Base-by-base conservation (phyloP, 2,888 invertebrate species). In the Zele albiditarsus region DNA sequence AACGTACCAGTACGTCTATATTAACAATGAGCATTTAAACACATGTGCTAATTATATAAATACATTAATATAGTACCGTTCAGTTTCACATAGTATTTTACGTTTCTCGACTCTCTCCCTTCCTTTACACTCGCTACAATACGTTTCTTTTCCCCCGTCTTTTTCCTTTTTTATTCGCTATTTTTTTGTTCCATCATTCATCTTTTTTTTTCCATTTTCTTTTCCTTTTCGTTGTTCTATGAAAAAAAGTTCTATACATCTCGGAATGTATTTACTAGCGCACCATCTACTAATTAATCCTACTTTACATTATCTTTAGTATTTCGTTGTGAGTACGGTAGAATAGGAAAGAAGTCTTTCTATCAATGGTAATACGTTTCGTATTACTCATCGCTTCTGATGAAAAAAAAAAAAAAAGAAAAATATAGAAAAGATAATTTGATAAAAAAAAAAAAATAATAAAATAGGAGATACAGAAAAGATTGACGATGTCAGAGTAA, bases 1-100 rank as follows among this genome's bases (percentile, higher is more conserved):
- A 86, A 88, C 87, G 86, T 87, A 87, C 86, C 87, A 86, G 87
- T 86, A 88, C 86, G 86, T 87, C 83, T 83, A 14, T 58, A n/a
- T 79, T 80, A 84, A 84, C 82, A 83, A 82, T 82, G 85, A 86
- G 84, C 85, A 84, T 83, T 84, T 78, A 83, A 82, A 79, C 81
- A 53, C 53, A 81, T 82, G 76, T 82, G 76, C 73, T 73, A 70
- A 73, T 69, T 60, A 73, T 78, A 71, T 58, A 74, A 71, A 71
- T 74, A 58, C 58, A 74, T 28, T 66, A 53, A 65, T 71, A 71
- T 68, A 71, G 20, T 67, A 75, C 69, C 38, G 67, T 60, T 71
- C 8, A 60, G 31, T 62, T 71, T 71, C 42, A 63, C 58, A 31
- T 57, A 25, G 6, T 62, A 27, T n/a, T 57, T 58, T 28, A 27